Base-by-base conservation (phyloP, 2,888 invertebrate species). In the Lypha dubia region DNA sequence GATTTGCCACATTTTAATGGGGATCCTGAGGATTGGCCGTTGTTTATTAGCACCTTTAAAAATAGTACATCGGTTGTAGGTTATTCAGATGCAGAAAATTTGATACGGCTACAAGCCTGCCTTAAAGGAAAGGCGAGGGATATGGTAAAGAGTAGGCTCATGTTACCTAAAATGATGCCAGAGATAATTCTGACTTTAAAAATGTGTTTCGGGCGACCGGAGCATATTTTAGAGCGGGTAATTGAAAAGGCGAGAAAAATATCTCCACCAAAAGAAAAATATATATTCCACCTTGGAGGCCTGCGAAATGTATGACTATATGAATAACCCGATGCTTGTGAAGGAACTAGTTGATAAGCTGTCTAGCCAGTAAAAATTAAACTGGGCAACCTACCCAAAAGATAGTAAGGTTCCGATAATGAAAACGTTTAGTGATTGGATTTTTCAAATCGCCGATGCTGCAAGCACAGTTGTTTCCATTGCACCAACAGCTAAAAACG, bases 61-160 rank as follows among this genome's bases (percentile, higher is more conserved):
- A 65, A 2, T 1, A 75, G 65, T 15, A 65, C 74, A 9, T 9
- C 51, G 0, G 13, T 79, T 0, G 81, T 79, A 1, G 79, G 79
- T 8, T 83, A 76, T 41, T 60, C 79, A 0, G 15, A 83, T 63
- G 76, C 63, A 1, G 85, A 83, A 46, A 79, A 85, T 53, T 67
- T 83, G 15, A 63, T 80, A 5, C 58, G 83, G 13, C 38, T 77
- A 4, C 83, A 85, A 17, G 15, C 51, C 1, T 74, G 76, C 22
- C 68, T 83, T 6, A 77, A 82, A n/a, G 82, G 79, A 1, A 82
- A 46, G 24, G 73, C 68, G 5, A 51, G 44, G 4, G 76, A 80
- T 0, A 7, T 80, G 3, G 79, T 83, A 8, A 82, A 67, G 32
- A 63, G 22, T 11, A 80, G 53, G 49, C 22, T 86, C 0, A 35